Evolutionary conservation across 1,140 invertebrate genomes (phyloP).

Genomic region (Conus betulinus): DNA sequence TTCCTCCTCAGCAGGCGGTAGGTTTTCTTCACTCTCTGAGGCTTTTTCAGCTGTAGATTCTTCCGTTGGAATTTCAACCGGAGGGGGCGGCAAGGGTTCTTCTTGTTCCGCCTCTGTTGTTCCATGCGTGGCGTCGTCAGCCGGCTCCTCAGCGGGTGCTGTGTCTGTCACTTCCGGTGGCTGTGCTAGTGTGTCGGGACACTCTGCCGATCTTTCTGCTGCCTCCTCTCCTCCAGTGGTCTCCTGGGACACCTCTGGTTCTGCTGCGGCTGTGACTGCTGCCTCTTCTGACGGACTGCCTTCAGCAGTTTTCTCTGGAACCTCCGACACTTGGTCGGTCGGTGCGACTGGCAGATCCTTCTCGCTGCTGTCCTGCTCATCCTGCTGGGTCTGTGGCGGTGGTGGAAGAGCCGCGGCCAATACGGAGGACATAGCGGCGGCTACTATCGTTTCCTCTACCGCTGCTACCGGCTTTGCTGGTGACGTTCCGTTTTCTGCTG

Average conservation of each 20-base stretch:
- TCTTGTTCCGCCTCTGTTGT: neutral
- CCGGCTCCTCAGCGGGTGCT: neutral
- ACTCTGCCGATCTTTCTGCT: neutral
- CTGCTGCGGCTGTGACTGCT: too few species aligned
- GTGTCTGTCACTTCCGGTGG: neutral
- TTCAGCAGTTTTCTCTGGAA: neutral
- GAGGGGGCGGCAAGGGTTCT: too few species aligned
- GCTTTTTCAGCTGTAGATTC: neutral
- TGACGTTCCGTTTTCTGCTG: neutral
- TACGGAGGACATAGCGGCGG: neutral
- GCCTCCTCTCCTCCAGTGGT: neutral
- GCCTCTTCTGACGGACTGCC: neutral
- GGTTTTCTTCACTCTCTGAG: neutral
- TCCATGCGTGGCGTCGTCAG: neutral
- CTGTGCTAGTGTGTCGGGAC: too few species aligned
- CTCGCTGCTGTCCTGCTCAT: too few species aligned
- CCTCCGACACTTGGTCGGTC: neutral
- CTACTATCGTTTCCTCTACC: neutral
- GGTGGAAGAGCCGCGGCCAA: neutral
- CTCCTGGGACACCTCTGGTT: neutral
- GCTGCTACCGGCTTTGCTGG: neutral
- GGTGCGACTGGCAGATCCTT: neutral
- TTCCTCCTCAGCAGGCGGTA: neutral
- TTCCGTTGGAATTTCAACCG: neutral
- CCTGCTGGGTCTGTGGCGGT: neutral